Evolutionary conservation across 2,797 vertebrate genomes (phyloP), one percentile per base, ranked within the genome.

Genomic region (Pseudochirops corinnae): DNA sequence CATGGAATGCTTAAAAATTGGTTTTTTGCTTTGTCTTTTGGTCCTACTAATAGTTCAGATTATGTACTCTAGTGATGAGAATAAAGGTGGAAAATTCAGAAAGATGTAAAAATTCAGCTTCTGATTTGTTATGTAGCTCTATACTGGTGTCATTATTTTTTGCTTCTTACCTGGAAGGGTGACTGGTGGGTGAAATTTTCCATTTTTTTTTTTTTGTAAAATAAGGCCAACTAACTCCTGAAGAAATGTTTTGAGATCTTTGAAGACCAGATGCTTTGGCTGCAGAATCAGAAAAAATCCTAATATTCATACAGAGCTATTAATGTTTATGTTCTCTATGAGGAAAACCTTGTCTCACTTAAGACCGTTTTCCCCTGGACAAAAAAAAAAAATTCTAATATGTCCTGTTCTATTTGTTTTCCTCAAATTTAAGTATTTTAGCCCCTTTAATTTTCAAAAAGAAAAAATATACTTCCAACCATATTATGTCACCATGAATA

Each of bases 291-390:
- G n/a, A 95, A 94, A 92, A 97, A 24, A 55, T 93, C 57, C 39
- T 50, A 96, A 0, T 92, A 57, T 62, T 93, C 56, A 62, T 24
- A 94, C 56, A 93, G 58, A 94, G n/a, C 55, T 93, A 56, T 53
- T 90, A 26, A 92, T 94, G 91, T 90, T 96, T 95, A 94, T n/a
- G 92, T 52, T 92, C 74, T 90, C 53, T 39, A 62, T n/a, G 62
- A 95, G 96, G 52, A 53, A 96, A 96, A 94, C 93, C 92, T 46
- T 82, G 74, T 18, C 90, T 97, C 93, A 93, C 90, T 93, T 93
- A 92, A 91, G 95, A 96, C 90, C 91, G 91, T 56, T 95, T 55
- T 50, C 92, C 33, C 90, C 57, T 96, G 62, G 56, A 67, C 92
- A 56, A 92, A 96, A 96, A 53, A 91, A 96, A 96, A 16, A 91